A percentile compares a stretch with the other conserved stretches of the same genome.
Evolutionary conservation across 2,797 vertebrate genomes (phyloP).

Genomic region (Urosaurus nigricauda): DNA sequence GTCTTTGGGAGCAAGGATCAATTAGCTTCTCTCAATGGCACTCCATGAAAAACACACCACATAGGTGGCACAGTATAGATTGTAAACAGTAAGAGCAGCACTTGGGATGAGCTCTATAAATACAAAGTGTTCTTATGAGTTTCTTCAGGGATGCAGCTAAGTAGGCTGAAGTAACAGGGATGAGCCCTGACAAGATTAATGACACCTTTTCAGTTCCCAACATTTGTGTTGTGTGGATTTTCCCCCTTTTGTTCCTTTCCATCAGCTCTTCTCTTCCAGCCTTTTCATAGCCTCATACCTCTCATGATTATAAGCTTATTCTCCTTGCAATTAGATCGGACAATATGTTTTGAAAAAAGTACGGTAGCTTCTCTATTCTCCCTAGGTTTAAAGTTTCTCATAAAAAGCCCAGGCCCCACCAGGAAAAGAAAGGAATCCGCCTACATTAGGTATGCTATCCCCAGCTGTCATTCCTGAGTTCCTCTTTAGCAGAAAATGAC

Average conservation of each 20-base stretch:
- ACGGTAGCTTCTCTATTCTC: constrained; percentile 48
- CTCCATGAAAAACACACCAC: background rate
- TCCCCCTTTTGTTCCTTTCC: constrained; percentile 58
- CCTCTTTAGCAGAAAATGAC: constrained; percentile 8
- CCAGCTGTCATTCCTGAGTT: constrained; percentile 24
- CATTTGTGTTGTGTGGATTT: background rate
- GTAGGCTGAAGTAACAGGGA: constrained; percentile 61
- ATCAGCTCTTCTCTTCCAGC: constrained; percentile 36
- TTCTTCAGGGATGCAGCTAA: constrained; percentile 61
- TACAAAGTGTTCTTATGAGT: background rate
- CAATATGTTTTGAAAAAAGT: constrained; percentile 57
- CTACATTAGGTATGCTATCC: constrained; percentile 33
- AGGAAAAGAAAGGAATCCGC: constrained; percentile 34
- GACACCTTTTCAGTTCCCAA: constrained; percentile 53
- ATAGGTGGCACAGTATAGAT: background rate
- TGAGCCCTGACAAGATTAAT: constrained; percentile 62
- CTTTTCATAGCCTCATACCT: constrained; percentile 45
- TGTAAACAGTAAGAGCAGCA: background rate
- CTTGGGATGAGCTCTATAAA: background rate
- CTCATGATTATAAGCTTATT: constrained; percentile 20
- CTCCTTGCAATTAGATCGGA: constrained; percentile 45
- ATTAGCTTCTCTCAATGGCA: background rate
- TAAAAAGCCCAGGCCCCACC: constrained; percentile 33
- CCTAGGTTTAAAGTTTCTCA: constrained; percentile 40
- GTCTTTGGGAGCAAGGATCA: background rate